phyloP scores from a whole-genome alignment of 1,140 invertebrate species.

The Caenorhabditis inopinata region DNA sequence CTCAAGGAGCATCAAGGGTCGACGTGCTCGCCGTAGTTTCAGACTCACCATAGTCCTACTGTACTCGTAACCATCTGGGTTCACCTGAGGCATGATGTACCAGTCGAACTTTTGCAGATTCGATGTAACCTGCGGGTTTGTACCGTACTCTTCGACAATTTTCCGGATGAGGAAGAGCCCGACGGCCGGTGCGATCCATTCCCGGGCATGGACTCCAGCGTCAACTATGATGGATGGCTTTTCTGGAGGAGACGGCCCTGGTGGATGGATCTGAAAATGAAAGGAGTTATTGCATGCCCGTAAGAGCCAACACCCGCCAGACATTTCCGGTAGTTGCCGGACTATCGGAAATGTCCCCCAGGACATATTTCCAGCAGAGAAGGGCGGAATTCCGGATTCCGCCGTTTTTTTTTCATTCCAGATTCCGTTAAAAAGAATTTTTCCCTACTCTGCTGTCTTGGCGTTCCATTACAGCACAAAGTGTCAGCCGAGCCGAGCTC shows the following conservation, averaged over 20 bases:
- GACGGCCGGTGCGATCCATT: slow-evolving; percentile 67
- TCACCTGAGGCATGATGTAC: slow-evolving; percentile 72
- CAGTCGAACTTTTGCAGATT: slow-evolving; percentile 79
- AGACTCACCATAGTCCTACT: slow-evolving; percentile 50
- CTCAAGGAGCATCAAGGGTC: too few relatives aligned
- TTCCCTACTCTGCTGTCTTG: too few relatives aligned
- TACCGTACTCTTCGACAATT: slow-evolving; percentile 49
- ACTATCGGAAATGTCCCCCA: too few relatives aligned
- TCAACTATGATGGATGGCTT: slow-evolving; percentile 67
- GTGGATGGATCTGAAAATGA: slow-evolving; percentile 32
- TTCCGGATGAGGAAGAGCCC: slow-evolving; percentile 66
- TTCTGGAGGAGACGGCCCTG: background rate
- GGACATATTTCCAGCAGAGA: too few relatives aligned
- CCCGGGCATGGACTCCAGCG: slow-evolving; percentile 67
- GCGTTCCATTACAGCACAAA: too few relatives aligned
- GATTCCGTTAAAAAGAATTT: too few relatives aligned
- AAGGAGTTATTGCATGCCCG: background rate
- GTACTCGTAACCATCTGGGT: slow-evolving; percentile 68
- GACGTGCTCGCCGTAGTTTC: too few relatives aligned
- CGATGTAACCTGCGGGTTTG: slow-evolving; percentile 61
- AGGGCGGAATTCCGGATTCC: too few relatives aligned
- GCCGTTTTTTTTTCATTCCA: too few relatives aligned
- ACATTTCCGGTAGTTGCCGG: too few relatives aligned
- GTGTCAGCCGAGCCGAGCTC: too few relatives aligned
- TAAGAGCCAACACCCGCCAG: too few relatives aligned